These are phyloP conservation scores for Cyphomyrus plagiostoma DNA, from an alignment of 2,113 vertebrate species.

Conservation along the genomic window DNA sequence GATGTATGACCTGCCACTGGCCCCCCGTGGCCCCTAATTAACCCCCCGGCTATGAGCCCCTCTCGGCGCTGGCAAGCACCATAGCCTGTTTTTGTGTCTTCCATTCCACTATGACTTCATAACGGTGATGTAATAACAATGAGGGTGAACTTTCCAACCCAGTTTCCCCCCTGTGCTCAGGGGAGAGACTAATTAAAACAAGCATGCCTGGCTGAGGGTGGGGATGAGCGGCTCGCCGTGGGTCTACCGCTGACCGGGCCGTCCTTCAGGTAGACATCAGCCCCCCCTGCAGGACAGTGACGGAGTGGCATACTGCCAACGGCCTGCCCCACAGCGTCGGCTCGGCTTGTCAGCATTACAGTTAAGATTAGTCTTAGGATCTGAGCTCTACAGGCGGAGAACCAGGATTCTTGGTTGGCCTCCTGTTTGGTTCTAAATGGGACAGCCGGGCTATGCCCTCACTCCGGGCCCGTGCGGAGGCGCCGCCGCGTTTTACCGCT, in stretches of 20 bases:
- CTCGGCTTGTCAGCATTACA: background rate
- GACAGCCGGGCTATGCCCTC: background rate
- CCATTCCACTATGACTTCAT: background rate
- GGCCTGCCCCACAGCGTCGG: background rate
- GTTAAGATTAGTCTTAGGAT: background rate
- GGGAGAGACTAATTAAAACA: background rate
- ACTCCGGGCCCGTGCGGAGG: background rate
- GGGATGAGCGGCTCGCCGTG: slow-evolving; percentile 19
- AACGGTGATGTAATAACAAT: background rate
- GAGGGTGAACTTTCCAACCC: background rate
- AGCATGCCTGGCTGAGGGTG: background rate
- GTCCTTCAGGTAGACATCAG: background rate
- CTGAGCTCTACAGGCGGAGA: background rate
- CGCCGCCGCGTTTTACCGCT: background rate
- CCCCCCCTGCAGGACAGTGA: slow-evolving; percentile 11
- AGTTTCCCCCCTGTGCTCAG: slow-evolving; percentile 2
- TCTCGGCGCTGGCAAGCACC: background rate
- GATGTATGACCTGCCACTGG: slow-evolving; percentile 33
- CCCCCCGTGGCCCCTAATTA: slow-evolving; percentile 8
- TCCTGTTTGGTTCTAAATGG: background rate
- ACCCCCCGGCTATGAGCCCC: background rate
- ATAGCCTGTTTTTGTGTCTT: background rate
- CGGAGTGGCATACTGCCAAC: background rate
- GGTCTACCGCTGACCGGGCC: background rate
- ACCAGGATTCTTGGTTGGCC: background rate